A percentile compares a stretch with the other conserved stretches of the same genome.
Conservation (phyloP, 2,113 vertebrate genomes). For the Mus musculus region DNA sequence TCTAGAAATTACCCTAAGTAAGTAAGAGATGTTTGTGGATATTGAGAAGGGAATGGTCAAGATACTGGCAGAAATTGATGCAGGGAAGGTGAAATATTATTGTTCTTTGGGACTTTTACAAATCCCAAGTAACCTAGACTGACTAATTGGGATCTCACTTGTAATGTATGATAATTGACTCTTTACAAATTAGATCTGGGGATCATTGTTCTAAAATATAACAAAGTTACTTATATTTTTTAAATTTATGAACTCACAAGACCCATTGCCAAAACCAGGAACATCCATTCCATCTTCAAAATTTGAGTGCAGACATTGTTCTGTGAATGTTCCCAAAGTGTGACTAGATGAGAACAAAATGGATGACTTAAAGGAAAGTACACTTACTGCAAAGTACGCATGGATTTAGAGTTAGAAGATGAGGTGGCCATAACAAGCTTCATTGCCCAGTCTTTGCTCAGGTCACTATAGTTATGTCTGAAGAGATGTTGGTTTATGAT, state of each 20-base stretch:
- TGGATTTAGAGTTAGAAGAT: neutral
- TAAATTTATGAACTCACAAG: neutral
- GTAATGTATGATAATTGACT: neutral
- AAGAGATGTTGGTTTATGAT: slow-evolving; percentile 10
- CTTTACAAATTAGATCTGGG: neutral
- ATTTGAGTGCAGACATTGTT: neutral
- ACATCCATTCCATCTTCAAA: neutral
- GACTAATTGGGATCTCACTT: neutral
- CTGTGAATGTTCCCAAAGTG: neutral
- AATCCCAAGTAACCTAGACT: slow-evolving; percentile 15
- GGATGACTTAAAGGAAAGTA: neutral
- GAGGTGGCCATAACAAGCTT: neutral
- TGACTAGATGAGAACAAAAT: neutral
- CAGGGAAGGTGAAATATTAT: neutral
- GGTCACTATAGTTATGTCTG: neutral
- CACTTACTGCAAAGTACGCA: neutral
- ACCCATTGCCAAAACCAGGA: slow-evolving; percentile 2
- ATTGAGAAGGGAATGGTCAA: neutral
- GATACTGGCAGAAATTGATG: neutral
- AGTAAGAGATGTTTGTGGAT: slow-evolving; percentile 77
- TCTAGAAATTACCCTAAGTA: slow-evolving; percentile 96
- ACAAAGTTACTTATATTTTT: neutral
- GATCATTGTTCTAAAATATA: slow-evolving; percentile 33
- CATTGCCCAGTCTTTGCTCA: neutral
- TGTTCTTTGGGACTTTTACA: slow-evolving; percentile 27